These are phyloP conservation scores for Matsumurasca onukii DNA, from an alignment of 1,140 invertebrate species.

Conservation along the genomic window DNA sequence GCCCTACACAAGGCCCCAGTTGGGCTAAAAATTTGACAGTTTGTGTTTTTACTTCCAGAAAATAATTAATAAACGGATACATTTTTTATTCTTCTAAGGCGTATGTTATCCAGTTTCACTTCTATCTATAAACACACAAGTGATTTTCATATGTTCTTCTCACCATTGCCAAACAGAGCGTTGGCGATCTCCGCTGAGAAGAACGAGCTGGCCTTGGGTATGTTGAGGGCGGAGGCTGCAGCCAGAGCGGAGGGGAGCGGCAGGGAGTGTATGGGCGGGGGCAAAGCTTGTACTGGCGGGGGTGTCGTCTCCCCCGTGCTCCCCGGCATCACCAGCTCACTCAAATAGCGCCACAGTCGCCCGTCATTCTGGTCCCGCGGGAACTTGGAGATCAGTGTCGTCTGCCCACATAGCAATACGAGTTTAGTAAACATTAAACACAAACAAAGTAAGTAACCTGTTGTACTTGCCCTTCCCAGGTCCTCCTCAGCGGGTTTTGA, in stretches of 20 bases:
- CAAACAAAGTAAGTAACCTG: neutral
- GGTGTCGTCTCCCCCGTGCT: conserved; percentile 22
- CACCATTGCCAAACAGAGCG: conserved; percentile 40
- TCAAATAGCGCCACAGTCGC: conserved; percentile 41
- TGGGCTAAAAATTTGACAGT: too few species aligned
- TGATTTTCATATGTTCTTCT: too few species aligned
- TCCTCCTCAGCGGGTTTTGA: too few species aligned
- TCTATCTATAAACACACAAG: too few species aligned
- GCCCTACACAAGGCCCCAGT: too few species aligned
- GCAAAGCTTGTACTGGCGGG: conserved; percentile 7
- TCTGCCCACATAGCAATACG: too few species aligned
- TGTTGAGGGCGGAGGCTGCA: conserved; percentile 6
- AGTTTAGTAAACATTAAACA: neutral
- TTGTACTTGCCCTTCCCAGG: neutral
- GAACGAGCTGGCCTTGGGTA: conserved; percentile 18
- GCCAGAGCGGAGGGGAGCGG: neutral
- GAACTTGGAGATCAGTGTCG: conserved; percentile 42
- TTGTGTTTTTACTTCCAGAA: too few species aligned
- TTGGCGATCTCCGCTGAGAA: conserved; percentile 41
- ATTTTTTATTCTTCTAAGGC: too few species aligned
- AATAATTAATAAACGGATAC: too few species aligned
- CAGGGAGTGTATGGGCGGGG: conserved; percentile 10
- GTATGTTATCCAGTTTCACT: too few species aligned
- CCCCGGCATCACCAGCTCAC: conserved; percentile 39
- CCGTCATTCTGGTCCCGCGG: conserved; percentile 43